Evolutionary conservation across 2,113 vertebrate genomes (phyloP).

Genomic region (Hiodon tergisus): DNA sequence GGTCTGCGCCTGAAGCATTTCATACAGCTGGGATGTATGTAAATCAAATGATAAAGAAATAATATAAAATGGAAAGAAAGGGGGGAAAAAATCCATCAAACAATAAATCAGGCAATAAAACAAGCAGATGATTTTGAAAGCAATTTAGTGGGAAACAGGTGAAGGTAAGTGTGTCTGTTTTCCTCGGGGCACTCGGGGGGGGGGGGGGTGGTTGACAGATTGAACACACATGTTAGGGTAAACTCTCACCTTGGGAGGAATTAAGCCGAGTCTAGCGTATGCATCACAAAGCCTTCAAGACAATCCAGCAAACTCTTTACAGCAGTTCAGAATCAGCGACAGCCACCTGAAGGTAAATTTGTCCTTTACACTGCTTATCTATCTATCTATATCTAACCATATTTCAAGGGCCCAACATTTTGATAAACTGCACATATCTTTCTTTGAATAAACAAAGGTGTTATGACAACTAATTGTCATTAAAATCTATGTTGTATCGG

Average conservation of each 20-base stretch:
- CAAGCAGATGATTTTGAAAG: conserved; percentile 7
- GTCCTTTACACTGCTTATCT: too few relatives aligned
- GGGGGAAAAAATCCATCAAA: not conserved
- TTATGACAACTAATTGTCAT: too few relatives aligned
- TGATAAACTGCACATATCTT: too few relatives aligned
- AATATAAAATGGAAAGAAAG: not conserved
- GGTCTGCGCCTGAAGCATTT: not conserved
- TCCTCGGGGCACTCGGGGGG: conserved; percentile 3
- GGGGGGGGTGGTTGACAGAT: conserved; percentile 19
- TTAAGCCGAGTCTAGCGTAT: conserved; percentile 19
- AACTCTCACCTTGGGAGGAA: conserved; percentile 25
- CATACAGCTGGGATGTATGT: not conserved
- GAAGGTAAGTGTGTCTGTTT: conserved; percentile 15
- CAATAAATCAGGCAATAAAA: not conserved
- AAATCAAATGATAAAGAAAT: conserved; percentile 2
- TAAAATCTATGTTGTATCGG: too few relatives aligned
- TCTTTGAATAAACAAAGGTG: too few relatives aligned
- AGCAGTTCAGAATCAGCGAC: conserved; percentile 18
- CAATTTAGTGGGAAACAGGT: conserved; percentile 17
- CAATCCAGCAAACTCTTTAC: not conserved
- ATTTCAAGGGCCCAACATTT: too few relatives aligned
- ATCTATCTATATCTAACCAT: too few relatives aligned
- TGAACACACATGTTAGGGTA: conserved; percentile 30
- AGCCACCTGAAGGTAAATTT: not conserved
- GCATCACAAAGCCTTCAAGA: conserved; percentile 15